phyloP scores from a whole-genome alignment of 2,797 vertebrate species.

The Neosilurus hyrtlii region DNA sequence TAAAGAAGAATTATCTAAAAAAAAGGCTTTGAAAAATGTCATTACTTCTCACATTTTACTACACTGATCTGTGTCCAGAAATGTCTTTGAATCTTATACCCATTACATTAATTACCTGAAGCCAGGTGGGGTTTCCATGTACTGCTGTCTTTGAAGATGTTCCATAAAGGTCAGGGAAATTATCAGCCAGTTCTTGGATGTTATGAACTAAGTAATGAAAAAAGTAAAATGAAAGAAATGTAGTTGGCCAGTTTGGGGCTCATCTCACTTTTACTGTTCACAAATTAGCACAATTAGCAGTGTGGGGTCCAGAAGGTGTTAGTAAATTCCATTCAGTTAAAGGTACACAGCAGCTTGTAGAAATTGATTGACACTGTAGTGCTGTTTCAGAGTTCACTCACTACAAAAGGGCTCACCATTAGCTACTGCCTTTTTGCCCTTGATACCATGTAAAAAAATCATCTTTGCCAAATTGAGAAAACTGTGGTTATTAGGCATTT shows the following conservation, averaged over 20 bases:
- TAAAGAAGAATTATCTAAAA: not conserved
- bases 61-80: slow-evolving; percentile 13
- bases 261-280: slow-evolving; percentile 30
- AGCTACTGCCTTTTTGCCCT: not conserved
- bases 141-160: slow-evolving; percentile 52
- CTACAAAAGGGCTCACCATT: not conserved
- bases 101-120: slow-evolving; percentile 53
- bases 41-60: slow-evolving; percentile 9
- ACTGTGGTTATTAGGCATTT: not conserved
- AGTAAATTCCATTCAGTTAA: not conserved
- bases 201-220: no score
- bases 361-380: not conserved
- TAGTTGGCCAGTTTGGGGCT: slow-evolving; percentile 27
- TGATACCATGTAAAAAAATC: not conserved
- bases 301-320: not conserved
- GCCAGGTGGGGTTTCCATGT: slow-evolving; percentile 43
- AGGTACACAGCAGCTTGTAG: not conserved
- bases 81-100: slow-evolving; percentile 42
- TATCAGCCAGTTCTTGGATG: slow-evolving; percentile 46
- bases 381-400: not conserved
- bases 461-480: not conserved
- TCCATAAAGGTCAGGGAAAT: slow-evolving; percentile 53
- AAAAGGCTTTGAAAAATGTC: not conserved
- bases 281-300: slow-evolving; percentile 44
- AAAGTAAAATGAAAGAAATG: slow-evolving; percentile 25